phyloP scores from a whole-genome alignment of 2,888 invertebrate species.

The Chrysolina haemoptera region DNA sequence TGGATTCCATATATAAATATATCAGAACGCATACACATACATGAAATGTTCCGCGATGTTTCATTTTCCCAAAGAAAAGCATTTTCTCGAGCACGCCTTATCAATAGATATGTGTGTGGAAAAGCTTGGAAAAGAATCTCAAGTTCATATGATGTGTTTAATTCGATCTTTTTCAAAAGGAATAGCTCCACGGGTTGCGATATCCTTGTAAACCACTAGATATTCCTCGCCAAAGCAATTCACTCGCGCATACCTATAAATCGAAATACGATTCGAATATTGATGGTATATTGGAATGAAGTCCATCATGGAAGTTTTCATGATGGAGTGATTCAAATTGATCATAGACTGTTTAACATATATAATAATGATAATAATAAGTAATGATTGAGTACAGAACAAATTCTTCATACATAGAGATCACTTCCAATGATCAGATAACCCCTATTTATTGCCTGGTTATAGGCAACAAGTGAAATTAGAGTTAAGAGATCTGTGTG shows the following conservation, averaged over 20 bases:
- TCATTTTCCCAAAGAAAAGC: constrained; percentile 30
- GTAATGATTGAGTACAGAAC: too few relatives aligned
- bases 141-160: constrained; percentile 45
- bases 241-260: constrained; percentile 42
- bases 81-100: constrained; percentile 36
- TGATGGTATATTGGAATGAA: constrained; percentile 8
- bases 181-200: constrained; percentile 43
- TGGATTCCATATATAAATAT: not conserved
- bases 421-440: too few relatives aligned
- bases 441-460: too few relatives aligned
- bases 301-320: not conserved
- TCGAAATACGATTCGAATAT: constrained; percentile 36
- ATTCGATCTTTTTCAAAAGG: constrained; percentile 46
- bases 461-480: too few relatives aligned
- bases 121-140: constrained; percentile 30
- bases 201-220: constrained; percentile 44
- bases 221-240: constrained; percentile 43
- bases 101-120: constrained; percentile 35
- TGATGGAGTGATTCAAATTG: not conserved
- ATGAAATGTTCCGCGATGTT: constrained; percentile 29
- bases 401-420: not conserved
- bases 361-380: too few relatives aligned
- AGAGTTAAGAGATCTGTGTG: too few relatives aligned
- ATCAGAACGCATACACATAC: constrained; percentile 1
- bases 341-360: not conserved